A percentile compares a stretch with the other conserved stretches of the same genome.
Conservation (phyloP, 2,113 vertebrate genomes). For the Pelecanoides urinatrix region DNA sequence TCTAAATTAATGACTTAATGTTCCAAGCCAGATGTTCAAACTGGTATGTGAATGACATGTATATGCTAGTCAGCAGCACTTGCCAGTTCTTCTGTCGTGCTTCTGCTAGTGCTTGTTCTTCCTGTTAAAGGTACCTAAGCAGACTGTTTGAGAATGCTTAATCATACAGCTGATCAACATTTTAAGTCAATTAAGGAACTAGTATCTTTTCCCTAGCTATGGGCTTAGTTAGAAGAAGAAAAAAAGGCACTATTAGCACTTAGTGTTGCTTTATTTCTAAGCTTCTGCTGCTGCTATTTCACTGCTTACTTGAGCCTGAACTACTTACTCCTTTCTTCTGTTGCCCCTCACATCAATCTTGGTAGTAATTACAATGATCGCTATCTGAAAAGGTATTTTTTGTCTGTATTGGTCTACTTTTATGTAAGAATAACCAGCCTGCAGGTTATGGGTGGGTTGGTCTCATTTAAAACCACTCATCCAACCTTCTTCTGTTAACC, state of each 20-base stretch:
- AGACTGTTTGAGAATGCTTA: background rate
- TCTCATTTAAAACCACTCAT: background rate
- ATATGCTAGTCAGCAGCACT: slow-evolving; percentile 27
- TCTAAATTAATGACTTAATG: slow-evolving; percentile 50
- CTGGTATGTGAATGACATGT: slow-evolving; percentile 14
- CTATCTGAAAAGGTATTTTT: background rate
- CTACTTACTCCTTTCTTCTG: background rate
- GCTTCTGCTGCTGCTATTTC: slow-evolving; percentile 1
- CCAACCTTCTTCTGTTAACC: background rate
- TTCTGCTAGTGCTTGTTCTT: slow-evolving; percentile 20
- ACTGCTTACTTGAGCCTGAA: background rate
- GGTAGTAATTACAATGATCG: background rate
- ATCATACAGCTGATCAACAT: background rate
- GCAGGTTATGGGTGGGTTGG: background rate
- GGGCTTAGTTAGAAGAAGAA: background rate
- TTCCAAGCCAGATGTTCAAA: slow-evolving; percentile 47
- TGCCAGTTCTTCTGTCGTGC: slow-evolving; percentile 9
- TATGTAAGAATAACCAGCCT: background rate
- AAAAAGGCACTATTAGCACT: background rate
- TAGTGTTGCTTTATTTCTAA: background rate
- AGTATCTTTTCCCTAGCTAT: background rate
- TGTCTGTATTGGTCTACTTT: background rate
- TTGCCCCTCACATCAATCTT: background rate
- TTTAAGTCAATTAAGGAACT: background rate
- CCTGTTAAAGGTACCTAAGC: background rate